Evolutionary conservation across 53 echinoderm and acorn worm genomes (phyloP).

Genomic region (Zoroaster sp.): DNA sequence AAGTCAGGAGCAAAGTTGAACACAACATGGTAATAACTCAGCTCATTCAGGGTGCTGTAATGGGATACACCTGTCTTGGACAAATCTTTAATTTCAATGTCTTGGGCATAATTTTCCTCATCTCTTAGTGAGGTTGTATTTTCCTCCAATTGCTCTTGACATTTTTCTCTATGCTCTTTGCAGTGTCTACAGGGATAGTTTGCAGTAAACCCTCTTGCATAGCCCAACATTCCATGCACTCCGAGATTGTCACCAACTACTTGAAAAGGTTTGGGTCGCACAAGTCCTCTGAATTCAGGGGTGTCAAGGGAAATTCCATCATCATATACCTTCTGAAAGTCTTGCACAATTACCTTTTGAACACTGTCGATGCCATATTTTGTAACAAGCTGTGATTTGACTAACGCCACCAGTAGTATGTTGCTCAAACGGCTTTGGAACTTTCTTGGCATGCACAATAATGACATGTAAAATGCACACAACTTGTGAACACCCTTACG

Average conservation of each 20-base stretch:
- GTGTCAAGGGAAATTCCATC: not conserved
- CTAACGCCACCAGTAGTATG: constrained; percentile 57
- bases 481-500: constrained; percentile 22
- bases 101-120: constrained; percentile 7
- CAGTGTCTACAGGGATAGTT: constrained; percentile 36
- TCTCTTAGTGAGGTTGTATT: not conserved
- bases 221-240: constrained; percentile 27
- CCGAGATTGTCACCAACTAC: constrained; percentile 47
- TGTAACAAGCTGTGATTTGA: constrained; percentile 2
- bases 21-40: constrained; percentile 61
- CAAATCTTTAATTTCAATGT: constrained; percentile 1
- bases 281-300: not conserved
- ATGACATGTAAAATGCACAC: constrained; percentile 3
- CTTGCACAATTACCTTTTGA: constrained; percentile 2
- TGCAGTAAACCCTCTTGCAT: constrained; percentile 48
- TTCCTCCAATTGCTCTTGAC: not conserved
- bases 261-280: constrained; percentile 3
- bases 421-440: constrained; percentile 2
- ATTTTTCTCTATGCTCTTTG: not conserved
- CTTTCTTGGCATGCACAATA: not conserved
- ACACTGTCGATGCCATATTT: constrained; percentile 71
- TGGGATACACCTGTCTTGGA: constrained; percentile 48
- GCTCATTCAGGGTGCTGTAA: constrained; percentile 23
- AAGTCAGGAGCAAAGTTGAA: constrained; percentile 28
- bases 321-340: constrained; percentile 19